Conservation (phyloP, 37 sponge, comb jelly and placozoan genomes). For the Axinella damicornis region DNA sequence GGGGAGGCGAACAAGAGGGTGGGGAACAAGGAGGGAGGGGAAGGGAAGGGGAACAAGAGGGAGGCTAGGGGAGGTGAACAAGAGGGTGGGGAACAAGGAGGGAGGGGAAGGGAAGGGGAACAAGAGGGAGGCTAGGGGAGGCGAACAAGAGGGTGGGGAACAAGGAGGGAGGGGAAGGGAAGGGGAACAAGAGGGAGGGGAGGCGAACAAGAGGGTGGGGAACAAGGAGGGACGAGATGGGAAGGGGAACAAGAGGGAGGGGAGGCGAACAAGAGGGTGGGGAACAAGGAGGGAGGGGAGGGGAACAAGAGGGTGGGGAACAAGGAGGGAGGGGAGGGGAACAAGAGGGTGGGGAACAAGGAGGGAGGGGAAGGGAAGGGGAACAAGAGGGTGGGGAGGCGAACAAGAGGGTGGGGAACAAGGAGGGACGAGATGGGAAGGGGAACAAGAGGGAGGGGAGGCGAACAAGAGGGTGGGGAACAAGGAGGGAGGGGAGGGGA, state of each 20-base stretch:
- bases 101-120: neutral
- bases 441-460: neutral
- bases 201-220: neutral
- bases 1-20: no score
- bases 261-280: neutral
- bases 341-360: neutral
- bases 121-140: no score
- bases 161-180: neutral
- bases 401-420: no score
- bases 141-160: no score
- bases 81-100: no score
- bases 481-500: neutral
- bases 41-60: no score
- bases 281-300: neutral
- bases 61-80: no score
- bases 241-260: neutral
- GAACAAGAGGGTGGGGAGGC: no score
- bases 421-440: neutral
- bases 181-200: neutral
- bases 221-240: neutral
- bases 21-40: neutral
- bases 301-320: no score
- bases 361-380: neutral
- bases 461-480: constrained; percentile 10
- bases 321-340: constrained; percentile 1